Evolutionary conservation across 2,888 invertebrate genomes (phyloP).

Genomic region (Poecilobothrus nobilitatus): DNA sequence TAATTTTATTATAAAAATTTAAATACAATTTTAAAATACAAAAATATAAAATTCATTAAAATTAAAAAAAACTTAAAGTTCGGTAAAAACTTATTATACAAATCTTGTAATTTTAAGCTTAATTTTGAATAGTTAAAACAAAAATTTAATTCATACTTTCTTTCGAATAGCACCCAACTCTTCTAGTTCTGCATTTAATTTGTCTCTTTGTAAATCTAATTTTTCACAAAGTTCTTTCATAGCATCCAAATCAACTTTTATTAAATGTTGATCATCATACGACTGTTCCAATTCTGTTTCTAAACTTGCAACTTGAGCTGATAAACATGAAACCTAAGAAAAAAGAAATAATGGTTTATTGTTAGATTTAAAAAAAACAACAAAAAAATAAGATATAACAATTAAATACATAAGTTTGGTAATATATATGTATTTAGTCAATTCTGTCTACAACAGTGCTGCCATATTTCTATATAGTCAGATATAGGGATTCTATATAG

Average conservation of each 20-base stretch:
- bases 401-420: too few relatives aligned
- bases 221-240: slow-evolving; percentile 53
- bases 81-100: too few relatives aligned
- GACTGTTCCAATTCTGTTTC: slow-evolving; percentile 57
- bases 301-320: slow-evolving; percentile 52
- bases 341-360: not conserved
- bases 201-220: slow-evolving; percentile 60
- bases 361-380: not conserved
- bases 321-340: slow-evolving; percentile 40
- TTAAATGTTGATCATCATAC: slow-evolving; percentile 49
- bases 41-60: too few relatives aligned
- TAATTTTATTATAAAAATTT: slow-evolving; percentile 14
- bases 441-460: too few relatives aligned
- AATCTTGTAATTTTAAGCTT: not conserved
- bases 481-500: too few relatives aligned
- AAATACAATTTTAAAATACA: not conserved
- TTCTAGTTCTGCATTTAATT: slow-evolving; percentile 48
- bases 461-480: too few relatives aligned
- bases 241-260: slow-evolving; percentile 54
- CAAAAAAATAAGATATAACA: not conserved
- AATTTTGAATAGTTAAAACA: slow-evolving; percentile 11
- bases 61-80: too few relatives aligned
- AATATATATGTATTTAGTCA: too few relatives aligned
- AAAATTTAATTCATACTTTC: slow-evolving; percentile 34
- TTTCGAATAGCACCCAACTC: slow-evolving; percentile 45